Conservation (phyloP, 2,113 vertebrate species). For the Hypanus sabinus region DNA sequence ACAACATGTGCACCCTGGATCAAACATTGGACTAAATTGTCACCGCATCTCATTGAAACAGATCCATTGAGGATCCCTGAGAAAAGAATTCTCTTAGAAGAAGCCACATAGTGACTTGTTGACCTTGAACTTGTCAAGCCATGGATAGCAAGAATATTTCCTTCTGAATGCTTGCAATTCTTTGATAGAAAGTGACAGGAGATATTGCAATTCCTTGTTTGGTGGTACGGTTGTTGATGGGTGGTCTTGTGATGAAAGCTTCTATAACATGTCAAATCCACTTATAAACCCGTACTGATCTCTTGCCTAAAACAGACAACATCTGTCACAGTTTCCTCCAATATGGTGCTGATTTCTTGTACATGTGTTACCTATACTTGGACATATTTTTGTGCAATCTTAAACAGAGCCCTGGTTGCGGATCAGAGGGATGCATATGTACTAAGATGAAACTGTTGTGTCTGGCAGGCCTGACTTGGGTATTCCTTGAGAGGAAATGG, state of each 20-base stretch:
- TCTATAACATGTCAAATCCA: neutral
- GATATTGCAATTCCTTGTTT: neutral
- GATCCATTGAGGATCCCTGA: too few species aligned
- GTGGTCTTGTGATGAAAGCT: neutral
- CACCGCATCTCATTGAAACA: too few species aligned
- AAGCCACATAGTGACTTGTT: too few species aligned
- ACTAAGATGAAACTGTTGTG: neutral
- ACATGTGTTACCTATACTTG: neutral
- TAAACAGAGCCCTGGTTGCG: neutral
- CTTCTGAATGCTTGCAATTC: neutral
- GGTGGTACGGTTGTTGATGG: neutral
- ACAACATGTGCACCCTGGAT: too few species aligned
- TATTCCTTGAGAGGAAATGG: neutral
- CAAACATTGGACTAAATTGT: too few species aligned
- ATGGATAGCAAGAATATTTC: neutral
- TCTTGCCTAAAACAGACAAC: neutral
- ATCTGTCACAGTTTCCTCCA: neutral
- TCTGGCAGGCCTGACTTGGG: neutral
- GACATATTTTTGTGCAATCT: neutral
- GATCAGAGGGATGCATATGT: neutral
- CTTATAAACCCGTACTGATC: neutral
- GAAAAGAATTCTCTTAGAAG: too few species aligned
- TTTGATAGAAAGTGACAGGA: neutral
- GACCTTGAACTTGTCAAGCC: too few species aligned
- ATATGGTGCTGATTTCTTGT: neutral